These are phyloP conservation scores for Orthosia gracilis DNA, from an alignment of 2,888 invertebrate genomes.

Conservation along the genomic window DNA sequence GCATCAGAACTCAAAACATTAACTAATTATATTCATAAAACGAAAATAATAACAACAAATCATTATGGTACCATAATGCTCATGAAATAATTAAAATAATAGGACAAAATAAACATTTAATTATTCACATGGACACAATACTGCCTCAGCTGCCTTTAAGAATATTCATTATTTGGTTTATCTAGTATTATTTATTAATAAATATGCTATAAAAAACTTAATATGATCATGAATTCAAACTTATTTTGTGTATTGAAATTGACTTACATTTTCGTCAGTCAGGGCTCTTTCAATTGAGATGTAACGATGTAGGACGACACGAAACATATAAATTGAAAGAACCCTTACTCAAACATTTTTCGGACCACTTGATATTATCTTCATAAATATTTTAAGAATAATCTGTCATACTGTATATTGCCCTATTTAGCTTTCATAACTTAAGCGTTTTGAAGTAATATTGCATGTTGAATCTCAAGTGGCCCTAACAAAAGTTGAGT, in stretches of 20 bases:
- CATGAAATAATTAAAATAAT: constrained; percentile 49
- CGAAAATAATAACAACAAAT: constrained; percentile 65
- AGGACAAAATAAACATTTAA: constrained; percentile 59
- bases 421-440: background rate
- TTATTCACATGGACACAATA: constrained; percentile 62
- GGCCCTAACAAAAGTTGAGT: constrained; percentile 25
- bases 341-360: constrained; percentile 5
- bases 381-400: background rate
- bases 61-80: constrained; percentile 57
- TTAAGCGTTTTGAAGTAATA: background rate
- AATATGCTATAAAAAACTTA: constrained; percentile 19
- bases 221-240: constrained; percentile 26
- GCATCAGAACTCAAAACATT: constrained; percentile 49
- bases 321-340: too few relatives aligned
- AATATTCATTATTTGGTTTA: constrained; percentile 44
- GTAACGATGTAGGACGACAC: too few relatives aligned
- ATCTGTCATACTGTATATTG: background rate
- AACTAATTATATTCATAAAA: constrained; percentile 66
- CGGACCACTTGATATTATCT: background rate
- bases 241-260: constrained; percentile 9
- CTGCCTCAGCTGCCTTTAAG: constrained; percentile 51
- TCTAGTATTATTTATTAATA: constrained; percentile 23
- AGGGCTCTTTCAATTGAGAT: too few relatives aligned
- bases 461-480: constrained; percentile 6
- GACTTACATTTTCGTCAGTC: background rate